Percentiles rank a stretch among this genome's conserved stretches.
phyloP scores from a whole-genome alignment of 2,797 vertebrate species.

The Phalloptychus januarius region DNA sequence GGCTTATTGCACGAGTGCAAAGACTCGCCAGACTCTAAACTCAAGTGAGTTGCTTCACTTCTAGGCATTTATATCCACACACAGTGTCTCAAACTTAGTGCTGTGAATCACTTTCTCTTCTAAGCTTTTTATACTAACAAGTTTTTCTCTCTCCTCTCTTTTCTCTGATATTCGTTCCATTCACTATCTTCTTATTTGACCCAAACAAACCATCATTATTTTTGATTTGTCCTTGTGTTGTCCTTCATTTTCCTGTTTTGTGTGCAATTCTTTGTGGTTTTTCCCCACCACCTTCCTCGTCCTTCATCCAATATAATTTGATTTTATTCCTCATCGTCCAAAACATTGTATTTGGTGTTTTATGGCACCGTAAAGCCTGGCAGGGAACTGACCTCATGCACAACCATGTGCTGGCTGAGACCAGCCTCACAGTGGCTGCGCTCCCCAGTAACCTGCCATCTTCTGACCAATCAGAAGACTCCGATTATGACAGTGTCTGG shows the following conservation, averaged over 20 bases:
- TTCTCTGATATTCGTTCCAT: conserved; percentile 42
- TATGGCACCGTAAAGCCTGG: conserved; percentile 85
- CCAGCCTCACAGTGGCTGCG: conserved; percentile 86
- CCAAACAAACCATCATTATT: neutral
- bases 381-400: conserved; percentile 99
- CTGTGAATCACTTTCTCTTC: conserved; percentile 32
- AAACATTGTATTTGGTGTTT: conserved; percentile 17
- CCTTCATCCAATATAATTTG: conserved; percentile 36
- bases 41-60: conserved; percentile 87
- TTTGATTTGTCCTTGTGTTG: conserved; percentile 5
- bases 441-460: conserved; percentile 88
- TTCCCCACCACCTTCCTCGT: conserved; percentile 16
- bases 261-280: conserved; percentile 59
- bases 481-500: conserved; percentile 99
- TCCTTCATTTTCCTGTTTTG: neutral
- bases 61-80: neutral
- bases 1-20: conserved; percentile 97
- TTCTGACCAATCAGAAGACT: conserved; percentile 93
- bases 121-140: conserved; percentile 60
- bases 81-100: neutral
- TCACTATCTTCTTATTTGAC: neutral
- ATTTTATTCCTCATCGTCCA: conserved; percentile 15
- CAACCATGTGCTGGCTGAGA: conserved; percentile 98
- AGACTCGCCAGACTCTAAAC: conserved; percentile 96
- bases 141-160: conserved; percentile 58